phyloP scores from a whole-genome alignment of 2,797 vertebrate species.

The Diplodus puntazzo region DNA sequence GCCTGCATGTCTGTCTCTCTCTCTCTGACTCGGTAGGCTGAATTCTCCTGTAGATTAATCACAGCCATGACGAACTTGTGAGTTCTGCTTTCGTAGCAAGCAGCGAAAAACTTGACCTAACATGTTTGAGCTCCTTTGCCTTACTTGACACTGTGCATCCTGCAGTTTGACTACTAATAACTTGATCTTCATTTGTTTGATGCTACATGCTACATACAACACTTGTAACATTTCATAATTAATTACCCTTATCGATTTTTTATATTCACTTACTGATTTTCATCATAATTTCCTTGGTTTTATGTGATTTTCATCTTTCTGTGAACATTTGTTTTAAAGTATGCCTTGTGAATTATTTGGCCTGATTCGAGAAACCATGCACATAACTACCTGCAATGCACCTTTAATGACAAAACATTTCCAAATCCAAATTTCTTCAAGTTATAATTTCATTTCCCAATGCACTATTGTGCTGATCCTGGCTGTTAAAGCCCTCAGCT shows the following conservation, averaged over 20 bases:
- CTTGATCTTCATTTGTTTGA: no score
- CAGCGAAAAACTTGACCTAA: no score
- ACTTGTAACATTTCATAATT: no score
- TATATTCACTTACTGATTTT: not conserved
- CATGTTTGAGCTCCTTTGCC: no score
- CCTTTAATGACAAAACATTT: conserved; percentile 40
- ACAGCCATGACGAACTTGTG: no score
- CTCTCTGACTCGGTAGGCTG: no score
- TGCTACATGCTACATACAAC: no score
- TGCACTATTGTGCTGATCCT: conserved; percentile 66
- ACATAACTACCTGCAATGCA: not conserved
- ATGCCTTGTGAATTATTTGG: not conserved
- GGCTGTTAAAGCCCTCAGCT: conserved; percentile 48
- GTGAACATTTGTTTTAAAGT: not conserved
- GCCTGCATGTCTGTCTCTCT: no score
- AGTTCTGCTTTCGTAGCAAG: no score
- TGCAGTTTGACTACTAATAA: no score
- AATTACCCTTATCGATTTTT: not conserved
- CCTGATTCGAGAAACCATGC: not conserved
- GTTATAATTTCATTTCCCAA: conserved; percentile 56
- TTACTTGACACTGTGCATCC: no score
- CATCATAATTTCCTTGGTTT: not conserved
- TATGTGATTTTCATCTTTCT: not conserved
- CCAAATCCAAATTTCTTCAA: conserved; percentile 40
- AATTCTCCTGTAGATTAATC: no score